These are phyloP conservation scores for Aptenodytes forsteri DNA, from an alignment of 2,113 vertebrate genomes.

Conservation along the genomic window DNA sequence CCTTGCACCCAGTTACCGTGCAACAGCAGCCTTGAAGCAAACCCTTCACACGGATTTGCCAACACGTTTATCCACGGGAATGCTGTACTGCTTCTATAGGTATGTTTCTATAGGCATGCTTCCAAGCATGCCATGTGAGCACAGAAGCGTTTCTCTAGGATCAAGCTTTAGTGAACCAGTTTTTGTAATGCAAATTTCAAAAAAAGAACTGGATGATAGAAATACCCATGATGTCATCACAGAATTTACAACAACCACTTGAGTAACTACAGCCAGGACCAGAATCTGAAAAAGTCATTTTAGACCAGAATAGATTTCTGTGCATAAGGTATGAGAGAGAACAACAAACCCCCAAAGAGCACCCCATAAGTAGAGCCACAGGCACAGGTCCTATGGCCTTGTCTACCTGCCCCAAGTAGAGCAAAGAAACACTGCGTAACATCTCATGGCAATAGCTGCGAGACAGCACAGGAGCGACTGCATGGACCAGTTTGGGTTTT, in stretches of 20 bases:
- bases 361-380: not conserved
- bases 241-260: not conserved
- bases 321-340: not conserved
- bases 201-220: not conserved
- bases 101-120: too few species aligned
- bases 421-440: not conserved
- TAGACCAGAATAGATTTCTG: not conserved
- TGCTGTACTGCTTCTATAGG: not conserved
- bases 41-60: not conserved
- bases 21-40: not conserved
- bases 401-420: not conserved
- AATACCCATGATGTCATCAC: not conserved
- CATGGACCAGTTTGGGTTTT: fast-evolving
- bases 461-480: not conserved
- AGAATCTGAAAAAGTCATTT: not conserved
- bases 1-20: not conserved
- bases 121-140: not conserved
- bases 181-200: not conserved
- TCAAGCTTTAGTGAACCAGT: not conserved
- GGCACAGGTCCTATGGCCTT: not conserved
- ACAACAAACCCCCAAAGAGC: not conserved
- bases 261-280: not conserved
- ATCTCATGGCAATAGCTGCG: not conserved
- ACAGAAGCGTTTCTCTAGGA: not conserved
- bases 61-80: not conserved